Base-by-base conservation (phyloP, 2,113 vertebrate species). In the Tamias sibiricus region DNA sequence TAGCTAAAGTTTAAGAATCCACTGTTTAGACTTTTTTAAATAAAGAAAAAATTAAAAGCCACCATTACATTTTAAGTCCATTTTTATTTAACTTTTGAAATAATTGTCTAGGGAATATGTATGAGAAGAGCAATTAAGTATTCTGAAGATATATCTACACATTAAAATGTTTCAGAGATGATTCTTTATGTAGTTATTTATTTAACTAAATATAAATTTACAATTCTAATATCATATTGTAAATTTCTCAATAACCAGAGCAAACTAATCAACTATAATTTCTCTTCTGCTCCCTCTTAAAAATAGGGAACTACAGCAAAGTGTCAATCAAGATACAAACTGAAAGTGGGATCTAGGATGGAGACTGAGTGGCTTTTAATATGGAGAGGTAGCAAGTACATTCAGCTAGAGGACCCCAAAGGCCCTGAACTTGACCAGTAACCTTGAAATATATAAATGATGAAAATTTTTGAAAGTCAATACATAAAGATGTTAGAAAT, bases 21-120 rank as follows among this genome's bases (percentile, higher is more conserved):
- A 93, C 26, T 81, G 14, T 37, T 26, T 42, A 81, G 28, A 92
- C 79, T 96, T 95, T 89, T 20, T 90, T 72, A 95, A 91, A 5
- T 32, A 49, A 79, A 75, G 26, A 87, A 80, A 94, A 75, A 64
- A 75, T 71, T 81, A 20, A 77, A 91, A 91, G 6, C 30, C 14
- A 62, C 12, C 3, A 35, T 54, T 91, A 26, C 20, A 40, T 95
- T 94, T 90, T 76, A 87, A 95, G 24, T 83, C 24, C 7, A 80
- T 87, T 69, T 71, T 92, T 90, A 74, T 49, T 82, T 91, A 85
- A n/a, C 4, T 44, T 92, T 88, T 71, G 59, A 86, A 22, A 37
- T 59, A 75, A 74, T 62, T 82, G 6, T 87, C 47, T 57, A 74
- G 16, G 11, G 16, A 85, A 0, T 88, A 91, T 30, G 24, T 92